Base-by-base conservation (phyloP, 2,113 vertebrate genomes). In the Zosterops borbonicus region DNA sequence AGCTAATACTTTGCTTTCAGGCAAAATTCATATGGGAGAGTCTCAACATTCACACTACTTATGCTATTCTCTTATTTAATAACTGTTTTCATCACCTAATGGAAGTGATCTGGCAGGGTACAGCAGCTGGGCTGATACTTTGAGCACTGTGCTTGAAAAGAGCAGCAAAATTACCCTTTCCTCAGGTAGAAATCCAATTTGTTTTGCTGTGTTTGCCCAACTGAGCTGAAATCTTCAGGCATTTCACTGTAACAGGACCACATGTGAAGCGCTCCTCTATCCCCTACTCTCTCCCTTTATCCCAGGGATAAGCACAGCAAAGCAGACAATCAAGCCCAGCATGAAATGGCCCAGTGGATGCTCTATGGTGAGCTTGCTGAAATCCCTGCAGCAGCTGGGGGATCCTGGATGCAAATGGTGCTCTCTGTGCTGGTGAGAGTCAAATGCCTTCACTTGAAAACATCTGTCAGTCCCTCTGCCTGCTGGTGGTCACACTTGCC, bases 1-100 rank as follows among this genome's bases (percentile, higher is more conserved):
- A 92, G 73, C 67, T 91, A 92, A 82, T 77, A 71, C 93, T 90
- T 80, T 19, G 28, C 64, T 97, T 94, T 79, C 94, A 96, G 83
- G 65, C 11, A 76, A 87, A 89, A 85, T 74, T 70, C 46, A 37
- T 33, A 58, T 4, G n/a, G 58, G 33, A 88, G 35, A 68, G 14
- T 52, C 50, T 95, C 82, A 41, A 73, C 89, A 90, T 37, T 75
- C 69, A 93, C 70, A 65, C 39, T 96, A 65, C 20, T 83, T 91
- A 71, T 52, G 94, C 91, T 62, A 71, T 44, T 35, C 55, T 85
- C 94, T 91, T 29, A 89, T 90, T 96, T 96, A 92, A 75, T 81
- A 95, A 87, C n/a, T 86, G 58, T 74, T 94, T 91, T 86, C 68
- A 88, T 96, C 83, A 94, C 23, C 41, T 78, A 95, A 64, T 39